phyloP scores from a whole-genome alignment of 2,113 vertebrate species.

The Panthera uncia region DNA sequence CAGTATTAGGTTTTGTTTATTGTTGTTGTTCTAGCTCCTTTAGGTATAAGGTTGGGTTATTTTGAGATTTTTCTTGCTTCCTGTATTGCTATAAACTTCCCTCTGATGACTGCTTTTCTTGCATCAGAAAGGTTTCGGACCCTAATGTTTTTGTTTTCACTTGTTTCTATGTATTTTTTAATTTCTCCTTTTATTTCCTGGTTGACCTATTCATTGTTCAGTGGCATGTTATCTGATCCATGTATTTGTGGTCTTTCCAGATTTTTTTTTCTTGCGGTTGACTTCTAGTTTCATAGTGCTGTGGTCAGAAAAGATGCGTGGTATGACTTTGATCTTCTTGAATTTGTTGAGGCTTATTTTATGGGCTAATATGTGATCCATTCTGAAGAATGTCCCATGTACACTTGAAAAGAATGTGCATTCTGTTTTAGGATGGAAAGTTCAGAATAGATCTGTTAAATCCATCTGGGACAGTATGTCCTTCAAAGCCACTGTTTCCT shows the following conservation, averaged over 20 bases:
- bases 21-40: background rate
- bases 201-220: background rate
- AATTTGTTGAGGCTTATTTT: background rate
- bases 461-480: background rate
- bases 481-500: too few species aligned
- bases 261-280: background rate
- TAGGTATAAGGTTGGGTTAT: background rate
- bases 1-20: background rate
- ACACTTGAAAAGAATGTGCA: background rate
- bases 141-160: background rate
- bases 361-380: background rate
- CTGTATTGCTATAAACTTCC: background rate
- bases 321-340: background rate
- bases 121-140: background rate
- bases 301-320: background rate
- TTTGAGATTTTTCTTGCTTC: background rate
- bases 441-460: background rate
- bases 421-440: background rate
- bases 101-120: background rate
- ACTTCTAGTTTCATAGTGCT: background rate
- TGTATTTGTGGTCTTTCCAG: background rate
- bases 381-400: background rate
- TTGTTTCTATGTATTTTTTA: background rate
- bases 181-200: background rate
- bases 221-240: background rate